Percentiles rank a stretch among this genome's conserved stretches.
phyloP scores from a whole-genome alignment of 2,797 vertebrate species.

The Cuculus canorus region DNA sequence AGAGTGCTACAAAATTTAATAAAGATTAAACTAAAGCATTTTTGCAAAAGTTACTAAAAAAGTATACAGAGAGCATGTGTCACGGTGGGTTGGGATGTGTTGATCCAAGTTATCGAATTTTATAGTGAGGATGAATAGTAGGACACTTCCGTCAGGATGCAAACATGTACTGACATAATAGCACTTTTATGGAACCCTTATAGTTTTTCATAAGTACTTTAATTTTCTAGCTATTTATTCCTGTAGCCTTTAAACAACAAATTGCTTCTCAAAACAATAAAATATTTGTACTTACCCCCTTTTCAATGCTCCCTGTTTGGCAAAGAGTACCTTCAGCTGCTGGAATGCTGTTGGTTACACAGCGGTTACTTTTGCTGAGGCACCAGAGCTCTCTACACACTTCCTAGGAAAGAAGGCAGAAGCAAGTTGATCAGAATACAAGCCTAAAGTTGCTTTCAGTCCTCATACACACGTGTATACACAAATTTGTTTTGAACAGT shows the following conservation, averaged over 20 bases:
- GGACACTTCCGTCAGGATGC: neutral
- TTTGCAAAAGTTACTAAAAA: neutral
- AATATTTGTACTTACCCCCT: constrained; percentile 91
- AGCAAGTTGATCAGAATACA: constrained; percentile 96
- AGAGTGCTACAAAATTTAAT: neutral
- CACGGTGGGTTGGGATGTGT: neutral
- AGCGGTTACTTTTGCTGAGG: constrained; percentile 99
- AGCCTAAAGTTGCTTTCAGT: neutral
- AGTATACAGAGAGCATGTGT: neutral
- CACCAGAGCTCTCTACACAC: constrained; percentile 99
- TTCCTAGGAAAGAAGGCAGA: constrained; percentile 99
- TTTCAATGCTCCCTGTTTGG: constrained; percentile 95
- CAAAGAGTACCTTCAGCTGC: constrained; percentile 97
- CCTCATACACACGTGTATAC: neutral
- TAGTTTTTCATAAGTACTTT: neutral
- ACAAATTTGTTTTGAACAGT: neutral
- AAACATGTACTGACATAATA: neutral
- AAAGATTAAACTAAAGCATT: neutral
- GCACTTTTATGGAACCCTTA: neutral
- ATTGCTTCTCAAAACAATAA: neutral
- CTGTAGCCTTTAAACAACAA: neutral
- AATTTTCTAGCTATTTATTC: neutral
- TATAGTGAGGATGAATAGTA: neutral
- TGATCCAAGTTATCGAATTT: neutral
- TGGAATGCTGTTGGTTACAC: constrained; percentile 96